A percentile compares a stretch with the other conserved stretches of the same genome.
phyloP scores from a whole-genome alignment of 1,140 invertebrate species.

The Geopemphigus sp. region DNA sequence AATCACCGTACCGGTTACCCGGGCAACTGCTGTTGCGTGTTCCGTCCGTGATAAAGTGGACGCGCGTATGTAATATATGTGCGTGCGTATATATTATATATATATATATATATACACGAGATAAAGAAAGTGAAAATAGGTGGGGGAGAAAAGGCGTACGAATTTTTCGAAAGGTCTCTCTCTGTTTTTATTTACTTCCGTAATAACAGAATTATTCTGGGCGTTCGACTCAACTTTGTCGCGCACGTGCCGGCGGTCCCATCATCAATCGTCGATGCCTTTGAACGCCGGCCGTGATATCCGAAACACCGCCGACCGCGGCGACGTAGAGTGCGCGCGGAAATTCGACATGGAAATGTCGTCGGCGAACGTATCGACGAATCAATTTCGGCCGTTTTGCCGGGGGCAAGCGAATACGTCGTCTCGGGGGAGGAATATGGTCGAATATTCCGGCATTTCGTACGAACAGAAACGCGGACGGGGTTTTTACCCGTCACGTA shows the following conservation, averaged over 20 bases:
- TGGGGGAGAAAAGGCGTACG: not conserved
- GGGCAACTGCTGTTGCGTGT: not conserved
- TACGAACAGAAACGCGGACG: too few relatives aligned
- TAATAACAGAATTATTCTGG: conserved; percentile 41
- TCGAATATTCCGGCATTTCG: too few relatives aligned
- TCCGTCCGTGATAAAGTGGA: not conserved
- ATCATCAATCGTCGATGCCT: conserved; percentile 23
- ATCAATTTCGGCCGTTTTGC: too few relatives aligned
- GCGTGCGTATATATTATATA: not conserved
- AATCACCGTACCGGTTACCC: conserved; percentile 30
- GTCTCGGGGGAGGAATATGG: too few relatives aligned
- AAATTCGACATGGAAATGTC: not conserved
- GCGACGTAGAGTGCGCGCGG: too few relatives aligned
- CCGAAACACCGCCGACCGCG: not conserved
- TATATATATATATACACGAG: too few relatives aligned
- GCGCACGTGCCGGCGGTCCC: conserved; percentile 1
- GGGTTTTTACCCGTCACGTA: too few relatives aligned
- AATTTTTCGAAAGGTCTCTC: conserved; percentile 43
- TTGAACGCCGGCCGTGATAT: conserved; percentile 14
- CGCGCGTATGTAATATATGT: not conserved
- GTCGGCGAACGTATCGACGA: too few relatives aligned
- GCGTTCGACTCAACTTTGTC: conserved; percentile 34
- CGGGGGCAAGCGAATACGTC: too few relatives aligned
- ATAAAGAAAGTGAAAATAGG: not conserved
- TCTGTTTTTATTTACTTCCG: conserved; percentile 14